Evolutionary conservation across 2,113 vertebrate species (phyloP), one percentile per base, ranked within the genome.

Genomic region (Sebastes fasciatus): DNA sequence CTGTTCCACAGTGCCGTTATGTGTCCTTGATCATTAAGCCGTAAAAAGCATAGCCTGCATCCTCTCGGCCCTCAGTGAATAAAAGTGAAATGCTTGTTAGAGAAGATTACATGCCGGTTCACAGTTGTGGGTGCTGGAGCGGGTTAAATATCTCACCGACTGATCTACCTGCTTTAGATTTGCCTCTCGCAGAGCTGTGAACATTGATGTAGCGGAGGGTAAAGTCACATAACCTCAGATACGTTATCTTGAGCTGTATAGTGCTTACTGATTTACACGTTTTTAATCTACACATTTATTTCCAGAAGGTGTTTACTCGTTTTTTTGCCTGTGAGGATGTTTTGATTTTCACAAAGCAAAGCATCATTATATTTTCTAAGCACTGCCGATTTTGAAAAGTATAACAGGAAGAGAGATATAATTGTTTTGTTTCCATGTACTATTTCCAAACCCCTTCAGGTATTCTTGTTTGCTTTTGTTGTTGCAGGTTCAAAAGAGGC

Each of bases 401-500:
- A 11, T 62, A 63, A 43, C 42, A 65, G 43, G 51, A 26, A 70
- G 21, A 70, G 43, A 21, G 34, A 48, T 70, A 46, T 23, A 14
- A 74, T 74, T 57, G 55, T 74, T 21, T n/a, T 64, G 67, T 75
- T 43, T 63, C 21, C 26, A 55, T 62, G 52, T 49, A 13, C 14
- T 45, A 43, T 34, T 74, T 57, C 63, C 67, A 79, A 77, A 73
- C 48, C 13, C 17, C 49, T 80, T 77, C 46, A 85, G 83, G 65
- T 80, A 21, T 81, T 83, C 3, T 78, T 66, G 7, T 4, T 26
- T 77, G 66, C 57, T 84, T 68, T 89, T 95, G 69, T 88, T 42
- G 16, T 87, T 94, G 68, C 94, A 99, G 98, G 96, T 94, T 96
- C 97, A 84, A 93, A 93, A 83, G 95, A 97, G 92, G 95, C 96